A percentile compares a stretch with the other conserved stretches of the same genome.
Conservation (phyloP, 2,113 vertebrate species). For the Neotragus pygmaeus region DNA sequence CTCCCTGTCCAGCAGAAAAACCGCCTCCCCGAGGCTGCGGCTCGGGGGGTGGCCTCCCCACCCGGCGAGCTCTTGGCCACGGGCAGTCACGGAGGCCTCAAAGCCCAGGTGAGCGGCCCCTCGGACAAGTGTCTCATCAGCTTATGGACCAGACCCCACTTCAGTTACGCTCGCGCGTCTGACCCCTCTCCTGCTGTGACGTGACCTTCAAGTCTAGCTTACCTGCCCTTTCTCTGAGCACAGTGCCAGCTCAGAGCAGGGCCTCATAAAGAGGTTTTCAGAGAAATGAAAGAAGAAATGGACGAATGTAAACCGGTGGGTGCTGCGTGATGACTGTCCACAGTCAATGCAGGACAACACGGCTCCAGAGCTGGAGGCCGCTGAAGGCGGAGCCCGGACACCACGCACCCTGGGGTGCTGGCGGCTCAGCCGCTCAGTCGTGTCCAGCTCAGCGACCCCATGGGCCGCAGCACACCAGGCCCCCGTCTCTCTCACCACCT, state of each 20-base stretch:
- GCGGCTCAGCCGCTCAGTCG: accelerated
- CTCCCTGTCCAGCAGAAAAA: no score
- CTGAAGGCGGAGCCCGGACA: accelerated
- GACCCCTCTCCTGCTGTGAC: neutral
- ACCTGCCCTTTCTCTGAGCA: neutral
- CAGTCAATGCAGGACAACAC: accelerated
- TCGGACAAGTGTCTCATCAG: neutral
- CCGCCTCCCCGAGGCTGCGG: accelerated
- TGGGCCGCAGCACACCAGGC: accelerated
- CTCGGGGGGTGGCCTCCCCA: accelerated
- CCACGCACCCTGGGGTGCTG: accelerated
- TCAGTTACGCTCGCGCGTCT: neutral
- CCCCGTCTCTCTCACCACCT: neutral
- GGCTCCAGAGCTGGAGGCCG: neutral
- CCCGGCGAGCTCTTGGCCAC: accelerated
- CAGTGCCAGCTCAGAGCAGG: accelerated
- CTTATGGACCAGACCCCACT: neutral
- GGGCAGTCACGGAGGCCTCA: accelerated
- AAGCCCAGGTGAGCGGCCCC: neutral
- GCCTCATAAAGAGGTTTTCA: neutral
- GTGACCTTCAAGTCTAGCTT: neutral
- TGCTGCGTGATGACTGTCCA: neutral
- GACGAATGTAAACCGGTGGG: accelerated
- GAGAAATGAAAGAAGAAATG: no score
- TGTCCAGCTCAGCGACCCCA: neutral